A percentile compares a stretch with the other conserved stretches of the same genome.
Conservation (phyloP, 2,888 invertebrate genomes). For the Hyposoter didymator region DNA sequence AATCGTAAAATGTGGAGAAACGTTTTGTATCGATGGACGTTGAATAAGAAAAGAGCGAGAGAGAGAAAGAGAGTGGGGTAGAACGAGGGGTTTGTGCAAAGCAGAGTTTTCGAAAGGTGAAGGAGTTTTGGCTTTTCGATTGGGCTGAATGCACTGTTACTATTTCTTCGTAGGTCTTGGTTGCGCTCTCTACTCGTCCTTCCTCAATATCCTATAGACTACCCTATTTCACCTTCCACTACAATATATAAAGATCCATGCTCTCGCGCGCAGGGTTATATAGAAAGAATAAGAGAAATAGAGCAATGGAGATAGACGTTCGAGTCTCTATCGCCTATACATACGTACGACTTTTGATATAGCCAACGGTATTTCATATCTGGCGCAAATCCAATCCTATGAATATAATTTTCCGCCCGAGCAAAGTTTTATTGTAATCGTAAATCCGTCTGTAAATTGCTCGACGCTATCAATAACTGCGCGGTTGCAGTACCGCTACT, state of each 20-base stretch:
- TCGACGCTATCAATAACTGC: conserved; percentile 81
- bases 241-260: conserved; percentile 31
- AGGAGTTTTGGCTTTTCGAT: conserved; percentile 42
- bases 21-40: conserved; percentile 45
- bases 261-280: neutral
- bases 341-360: conserved; percentile 56
- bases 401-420: conserved; percentile 83
- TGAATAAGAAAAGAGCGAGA: conserved; percentile 40
- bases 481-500: conserved; percentile 68
- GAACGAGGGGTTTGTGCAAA: conserved; percentile 27
- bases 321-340: conserved; percentile 57
- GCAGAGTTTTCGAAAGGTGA: conserved; percentile 29
- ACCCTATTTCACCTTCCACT: conserved; percentile 27
- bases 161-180: conserved; percentile 43
- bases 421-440: conserved; percentile 83
- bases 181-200: conserved; percentile 12
- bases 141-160: conserved; percentile 61
- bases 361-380: conserved; percentile 80
- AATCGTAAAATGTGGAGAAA: conserved; percentile 26
- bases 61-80: neutral
- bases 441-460: conserved; percentile 83
- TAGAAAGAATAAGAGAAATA: conserved; percentile 36
- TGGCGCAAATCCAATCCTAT: conserved; percentile 83
- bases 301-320: conserved; percentile 45
- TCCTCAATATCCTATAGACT: conserved; percentile 24